Evolutionary conservation across 2,113 vertebrate genomes (phyloP), one percentile per base, ranked within the genome.

Genomic region (Anas platyrhynchos): DNA sequence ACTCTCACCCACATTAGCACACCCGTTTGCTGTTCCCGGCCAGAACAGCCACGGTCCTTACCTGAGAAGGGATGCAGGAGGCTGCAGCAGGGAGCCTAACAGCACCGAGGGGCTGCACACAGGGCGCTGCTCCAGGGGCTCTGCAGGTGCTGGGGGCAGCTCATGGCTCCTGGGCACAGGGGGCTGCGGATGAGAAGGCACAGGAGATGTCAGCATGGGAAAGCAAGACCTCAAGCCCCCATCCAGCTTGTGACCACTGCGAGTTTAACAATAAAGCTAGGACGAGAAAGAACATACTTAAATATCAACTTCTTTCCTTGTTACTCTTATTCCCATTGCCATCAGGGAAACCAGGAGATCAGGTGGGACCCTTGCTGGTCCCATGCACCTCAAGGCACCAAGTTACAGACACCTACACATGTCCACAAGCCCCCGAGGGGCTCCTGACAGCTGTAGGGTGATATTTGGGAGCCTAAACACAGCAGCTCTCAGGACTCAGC

Each of bases 191-290:
- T 3, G 9, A 87, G 38, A 95, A 94, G 20, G 71, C 25, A 85
- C 41, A 95, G 46, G 38, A 73, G 29, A 76, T 0, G 2, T 96
- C 79, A 94, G 54, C 4, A 22, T 23, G 48, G 32, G 54, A 56
- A 83, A 4, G 4, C 21, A 0, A 0, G 0, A 25, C 29, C 55
- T 34, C 6, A 1, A 48, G 48, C 3, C 1, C 54, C 15, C n/a
- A 18, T 11, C 6, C 0, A 76, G 32, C 6, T 26, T 41, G 36
- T 27, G 34, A 38, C 44, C 46, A 7, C 67, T 32, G 43, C 6
- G 21, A 54, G 29, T 14, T 5, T 27, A 56, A 34, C 46, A 41
- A 59, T 11, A 29, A 58, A 69, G 50, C 17, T 2, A 54, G 7
- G 32, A 88, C 66, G 16, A 41, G 8, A 3, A 69, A 61, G 48